phyloP scores from a whole-genome alignment of 2,888 invertebrate species.

The Cepaea hortensis region DNA sequence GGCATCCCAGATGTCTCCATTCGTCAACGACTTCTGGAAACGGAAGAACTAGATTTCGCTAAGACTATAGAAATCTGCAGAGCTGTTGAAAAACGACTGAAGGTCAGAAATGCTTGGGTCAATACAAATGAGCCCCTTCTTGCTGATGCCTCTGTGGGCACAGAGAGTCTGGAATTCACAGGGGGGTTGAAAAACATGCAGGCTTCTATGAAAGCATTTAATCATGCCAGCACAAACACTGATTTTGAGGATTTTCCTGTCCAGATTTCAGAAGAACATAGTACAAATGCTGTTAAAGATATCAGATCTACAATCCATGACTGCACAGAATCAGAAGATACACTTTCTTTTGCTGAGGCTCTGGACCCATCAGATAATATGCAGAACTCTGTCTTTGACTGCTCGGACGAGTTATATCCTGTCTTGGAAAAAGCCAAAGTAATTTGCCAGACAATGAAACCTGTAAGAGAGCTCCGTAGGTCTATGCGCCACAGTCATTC shows the following conservation, averaged over 20 bases:
- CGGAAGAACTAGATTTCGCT: conserved; percentile 36
- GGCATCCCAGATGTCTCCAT: conserved; percentile 37
- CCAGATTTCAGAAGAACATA: background rate
- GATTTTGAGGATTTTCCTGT: background rate
- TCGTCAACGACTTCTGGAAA: conserved; percentile 30
- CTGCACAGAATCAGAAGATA: background rate
- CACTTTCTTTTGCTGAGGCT: background rate
- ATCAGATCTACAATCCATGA: background rate
- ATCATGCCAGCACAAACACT: conserved; percentile 8
- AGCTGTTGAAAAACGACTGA: conserved; percentile 24
- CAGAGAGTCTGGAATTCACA: background rate
- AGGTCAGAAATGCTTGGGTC: background rate
- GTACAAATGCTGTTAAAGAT: background rate
- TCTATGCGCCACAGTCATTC: background rate
- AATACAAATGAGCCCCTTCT: background rate
- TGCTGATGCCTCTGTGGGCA: background rate
- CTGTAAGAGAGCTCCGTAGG: background rate
- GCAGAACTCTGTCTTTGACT: background rate
- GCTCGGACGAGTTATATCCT: background rate
- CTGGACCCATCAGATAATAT: background rate
- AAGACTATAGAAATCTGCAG: conserved; percentile 40
- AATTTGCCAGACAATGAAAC: no score
- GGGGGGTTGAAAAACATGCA: background rate
- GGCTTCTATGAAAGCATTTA: background rate
- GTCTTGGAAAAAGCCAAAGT: background rate